Percentiles rank a stretch among this genome's conserved stretches.
These are phyloP conservation scores for Phodopus roborovskii DNA, from an alignment of 2,113 vertebrate genomes.

Conservation along the genomic window DNA sequence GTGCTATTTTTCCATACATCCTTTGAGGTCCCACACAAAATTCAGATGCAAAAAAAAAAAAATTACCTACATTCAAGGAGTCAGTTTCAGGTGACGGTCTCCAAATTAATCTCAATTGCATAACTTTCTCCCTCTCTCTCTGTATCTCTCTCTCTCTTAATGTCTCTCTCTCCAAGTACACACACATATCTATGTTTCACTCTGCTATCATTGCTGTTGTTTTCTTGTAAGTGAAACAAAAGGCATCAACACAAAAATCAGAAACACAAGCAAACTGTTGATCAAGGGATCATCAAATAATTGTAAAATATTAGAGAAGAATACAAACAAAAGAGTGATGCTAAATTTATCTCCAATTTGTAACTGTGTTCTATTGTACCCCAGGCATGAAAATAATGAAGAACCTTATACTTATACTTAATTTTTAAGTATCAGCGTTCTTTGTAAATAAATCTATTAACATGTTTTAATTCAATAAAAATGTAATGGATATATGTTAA, in stretches of 20 bases:
- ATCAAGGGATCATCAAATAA: constrained; percentile 13
- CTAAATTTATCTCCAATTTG: not conserved
- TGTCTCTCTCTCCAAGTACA: no score
- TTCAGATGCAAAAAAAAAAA: not conserved
- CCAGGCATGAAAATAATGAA: not conserved
- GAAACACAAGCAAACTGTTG: not conserved
- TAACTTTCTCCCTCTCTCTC: not conserved
- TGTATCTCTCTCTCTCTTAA: not conserved
- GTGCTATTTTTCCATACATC: not conserved
- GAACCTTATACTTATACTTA: not conserved
- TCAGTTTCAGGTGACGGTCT: not conserved
- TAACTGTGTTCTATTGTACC: not conserved
- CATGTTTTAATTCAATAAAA: not conserved
- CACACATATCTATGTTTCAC: not conserved
- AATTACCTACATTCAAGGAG: not conserved
- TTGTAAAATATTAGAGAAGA: constrained; percentile 41
- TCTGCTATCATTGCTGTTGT: not conserved
- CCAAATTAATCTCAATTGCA: not conserved
- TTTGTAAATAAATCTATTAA: not conserved
- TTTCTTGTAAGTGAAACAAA: not conserved
- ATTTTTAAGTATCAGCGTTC: not conserved
- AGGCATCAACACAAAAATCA: constrained; percentile 2
- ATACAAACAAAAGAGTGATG: constrained; percentile 21
- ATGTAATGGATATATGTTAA: not conserved
- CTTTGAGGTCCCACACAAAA: not conserved